Percentiles rank a stretch among this genome's conserved stretches.
These are phyloP conservation scores for Nibea coibor DNA, from an alignment of 2,113 vertebrate genomes.

Conservation along the genomic window DNA sequence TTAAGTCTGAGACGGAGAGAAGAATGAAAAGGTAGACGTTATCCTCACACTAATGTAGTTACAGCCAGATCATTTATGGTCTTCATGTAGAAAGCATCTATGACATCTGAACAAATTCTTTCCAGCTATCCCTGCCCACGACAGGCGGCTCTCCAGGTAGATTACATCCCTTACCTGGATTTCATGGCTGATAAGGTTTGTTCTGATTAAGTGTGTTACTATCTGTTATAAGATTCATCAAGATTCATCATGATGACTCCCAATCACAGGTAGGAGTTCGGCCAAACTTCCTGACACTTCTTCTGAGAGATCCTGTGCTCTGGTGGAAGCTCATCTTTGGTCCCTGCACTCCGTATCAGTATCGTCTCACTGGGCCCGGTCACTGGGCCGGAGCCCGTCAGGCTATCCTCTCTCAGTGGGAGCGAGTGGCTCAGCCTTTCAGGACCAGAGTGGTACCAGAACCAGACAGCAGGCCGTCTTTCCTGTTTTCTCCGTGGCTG, in stretches of 20 bases:
- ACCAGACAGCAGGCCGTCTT: not conserved
- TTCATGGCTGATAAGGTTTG: slow-evolving; percentile 82
- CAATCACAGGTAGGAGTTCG: slow-evolving; percentile 80
- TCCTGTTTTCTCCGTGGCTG: slow-evolving; percentile 29
- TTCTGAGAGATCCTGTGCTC: slow-evolving; percentile 87
- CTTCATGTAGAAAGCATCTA: not conserved
- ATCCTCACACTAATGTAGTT: not conserved
- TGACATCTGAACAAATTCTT: not conserved
- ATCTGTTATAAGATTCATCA: not conserved
- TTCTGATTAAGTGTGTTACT: not conserved
- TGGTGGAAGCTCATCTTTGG: slow-evolving; percentile 88
- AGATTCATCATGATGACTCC: slow-evolving; percentile 6
- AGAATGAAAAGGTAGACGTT: slow-evolving; percentile 78
- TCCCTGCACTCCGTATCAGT: slow-evolving; percentile 92
- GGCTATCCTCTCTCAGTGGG: slow-evolving; percentile 91
- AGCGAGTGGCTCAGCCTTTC: slow-evolving; percentile 85
- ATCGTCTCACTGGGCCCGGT: slow-evolving; percentile 88
- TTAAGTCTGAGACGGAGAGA: slow-evolving; percentile 78
- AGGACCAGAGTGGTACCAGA: slow-evolving; percentile 82
- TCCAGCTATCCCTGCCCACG: slow-evolving; percentile 55
- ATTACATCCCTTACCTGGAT: slow-evolving; percentile 87
- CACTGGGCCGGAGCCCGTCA: slow-evolving; percentile 88
- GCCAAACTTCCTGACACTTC: slow-evolving; percentile 82
- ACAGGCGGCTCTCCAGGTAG: slow-evolving; percentile 77
- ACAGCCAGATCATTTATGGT: not conserved